Base-by-base conservation (phyloP, 2,888 invertebrate genomes). In the Eueremaeus valkanovi region DNA sequence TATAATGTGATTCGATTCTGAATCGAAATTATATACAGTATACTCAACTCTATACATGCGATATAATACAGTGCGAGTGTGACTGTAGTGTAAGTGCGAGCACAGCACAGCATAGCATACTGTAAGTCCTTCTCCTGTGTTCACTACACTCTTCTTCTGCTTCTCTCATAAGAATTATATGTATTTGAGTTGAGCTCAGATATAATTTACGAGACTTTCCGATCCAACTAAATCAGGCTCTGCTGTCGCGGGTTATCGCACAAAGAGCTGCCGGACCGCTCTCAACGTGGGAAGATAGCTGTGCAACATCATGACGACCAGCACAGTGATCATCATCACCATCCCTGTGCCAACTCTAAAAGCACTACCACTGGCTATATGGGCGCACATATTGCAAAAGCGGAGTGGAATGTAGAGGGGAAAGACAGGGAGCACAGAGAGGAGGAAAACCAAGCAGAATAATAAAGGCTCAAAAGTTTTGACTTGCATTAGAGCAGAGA, bases 241-340 rank as follows among this genome's bases (percentile, higher is more conserved):
- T 66, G 66, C 58, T 66, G 66, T 66, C 66, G 66, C 61, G 16
- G 66, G 66, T 66, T 66, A 66, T 66, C 18, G 18, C 66, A 66
- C 66, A 66, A 66, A 63, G 55, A 55, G 24, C 27, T 55, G 49
- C 3, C n/a, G 55, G 31, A 13, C 63, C 16, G 31, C 63, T n/a
- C n/a, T 33, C 5, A 36, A 66, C 66, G 66, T 66, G 66, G 66
- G 66, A 66, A 66, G 66, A 66, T 36, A 36, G 21, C 36, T 36
- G 36, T 24, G 13, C 33, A 18, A 6, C 40, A 21, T 31, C 36
- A 66, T 66, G 36, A 36, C 29, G 31, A 61, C 61, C 61, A 61
- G 31, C 24, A 27, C 27, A n/a, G n/a, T 58, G 58, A 66, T 66
- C 36, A 66, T 66, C 36, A 36, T 61, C 61, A 21, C 49, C 24